Conservation (phyloP, 2,113 vertebrate species). For the Cariama cristata region DNA sequence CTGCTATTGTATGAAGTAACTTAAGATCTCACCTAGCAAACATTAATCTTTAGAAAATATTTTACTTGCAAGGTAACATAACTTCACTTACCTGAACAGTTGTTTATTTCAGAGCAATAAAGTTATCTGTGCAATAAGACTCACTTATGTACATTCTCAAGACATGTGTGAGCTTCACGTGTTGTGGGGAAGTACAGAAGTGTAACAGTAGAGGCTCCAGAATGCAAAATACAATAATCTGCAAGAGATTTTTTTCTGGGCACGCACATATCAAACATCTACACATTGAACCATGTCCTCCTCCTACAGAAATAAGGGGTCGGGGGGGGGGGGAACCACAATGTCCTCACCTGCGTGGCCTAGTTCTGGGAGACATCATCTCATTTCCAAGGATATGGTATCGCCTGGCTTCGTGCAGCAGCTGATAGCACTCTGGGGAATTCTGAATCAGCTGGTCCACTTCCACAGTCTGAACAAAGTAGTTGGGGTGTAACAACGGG, state of each 20-base stretch:
- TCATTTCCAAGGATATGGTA: slow-evolving; percentile 98
- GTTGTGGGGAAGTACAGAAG: not conserved
- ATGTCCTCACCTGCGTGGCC: slow-evolving; percentile 92
- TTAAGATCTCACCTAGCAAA: not conserved
- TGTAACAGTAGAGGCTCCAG: not conserved
- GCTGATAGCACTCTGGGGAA: slow-evolving; percentile 94
- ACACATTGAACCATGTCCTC: accelerated
- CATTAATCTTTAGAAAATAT: not conserved
- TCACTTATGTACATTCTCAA: not conserved
- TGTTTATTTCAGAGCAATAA: not conserved
- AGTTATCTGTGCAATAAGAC: not conserved
- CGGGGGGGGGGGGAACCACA: too few relatives aligned
- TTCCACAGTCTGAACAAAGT: slow-evolving; percentile 98
- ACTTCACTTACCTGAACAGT: not conserved
- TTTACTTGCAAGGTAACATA: not conserved
- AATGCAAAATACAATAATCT: not conserved
- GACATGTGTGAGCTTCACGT: accelerated
- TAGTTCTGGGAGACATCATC: slow-evolving; percentile 98
- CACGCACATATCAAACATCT: accelerated
- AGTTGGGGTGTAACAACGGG: slow-evolving; percentile 94
- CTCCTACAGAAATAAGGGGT: not conserved
- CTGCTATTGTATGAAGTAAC: not conserved
- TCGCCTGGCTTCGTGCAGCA: slow-evolving; percentile 94
- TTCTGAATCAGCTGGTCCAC: slow-evolving; percentile 96
- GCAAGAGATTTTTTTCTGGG: not conserved